A percentile compares a stretch with the other conserved stretches of the same genome.
These are phyloP conservation scores for Hemicentrotus pulcherrimus DNA, from an alignment of 35 echinoderm and acorn worm genomes.

Conservation along the genomic window DNA sequence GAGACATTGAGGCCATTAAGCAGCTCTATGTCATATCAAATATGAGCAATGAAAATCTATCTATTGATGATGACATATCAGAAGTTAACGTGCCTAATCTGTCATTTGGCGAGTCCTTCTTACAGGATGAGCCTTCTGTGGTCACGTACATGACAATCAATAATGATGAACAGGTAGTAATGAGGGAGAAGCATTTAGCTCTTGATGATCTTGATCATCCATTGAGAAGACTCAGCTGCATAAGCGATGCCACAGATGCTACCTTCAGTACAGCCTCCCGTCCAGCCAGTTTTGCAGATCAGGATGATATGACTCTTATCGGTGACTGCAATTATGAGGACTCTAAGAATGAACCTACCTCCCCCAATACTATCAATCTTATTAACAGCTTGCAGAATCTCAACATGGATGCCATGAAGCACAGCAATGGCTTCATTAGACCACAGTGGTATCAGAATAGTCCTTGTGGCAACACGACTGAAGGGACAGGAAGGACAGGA, in stretches of 20 bases:
- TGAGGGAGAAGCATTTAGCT: constrained; percentile 95
- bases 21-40: constrained; percentile 94
- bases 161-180: constrained; percentile 92
- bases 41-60: constrained; percentile 76
- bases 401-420: constrained; percentile 44
- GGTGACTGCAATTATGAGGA: constrained; percentile 17
- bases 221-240: constrained; percentile 85
- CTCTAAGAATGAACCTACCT: constrained; percentile 29
- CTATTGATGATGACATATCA: constrained; percentile 75
- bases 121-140: constrained; percentile 83
- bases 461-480: background rate
- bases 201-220: constrained; percentile 95
- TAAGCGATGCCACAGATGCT: constrained; percentile 96
- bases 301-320: constrained; percentile 67
- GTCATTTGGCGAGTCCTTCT: constrained; percentile 53
- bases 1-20: constrained; percentile 94
- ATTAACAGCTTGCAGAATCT: constrained; percentile 41
- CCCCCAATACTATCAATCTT: constrained; percentile 2
- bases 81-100: constrained; percentile 68
- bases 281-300: constrained; percentile 84
- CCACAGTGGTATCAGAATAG: constrained; percentile 57
- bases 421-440: constrained; percentile 34
- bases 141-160: constrained; percentile 98
- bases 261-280: constrained; percentile 94
- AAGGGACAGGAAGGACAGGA: constrained; percentile 22